phyloP scores from a whole-genome alignment of 2,113 vertebrate genomes.

The Shinisaurus crocodilurus region DNA sequence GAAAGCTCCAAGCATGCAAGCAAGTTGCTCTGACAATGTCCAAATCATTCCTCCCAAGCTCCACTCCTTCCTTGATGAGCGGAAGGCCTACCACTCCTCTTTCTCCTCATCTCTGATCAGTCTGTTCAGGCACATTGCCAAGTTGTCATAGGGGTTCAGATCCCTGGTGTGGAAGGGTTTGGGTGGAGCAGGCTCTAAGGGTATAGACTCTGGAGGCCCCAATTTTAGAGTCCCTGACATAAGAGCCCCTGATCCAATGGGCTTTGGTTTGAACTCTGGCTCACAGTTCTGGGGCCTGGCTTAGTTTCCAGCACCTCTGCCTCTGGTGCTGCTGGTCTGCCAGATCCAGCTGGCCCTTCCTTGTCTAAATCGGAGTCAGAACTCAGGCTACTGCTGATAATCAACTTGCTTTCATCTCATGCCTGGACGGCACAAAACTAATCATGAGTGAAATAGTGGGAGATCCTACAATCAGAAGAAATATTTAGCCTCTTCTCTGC shows the following conservation, averaged over 20 bases:
- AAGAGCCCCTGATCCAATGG: background rate
- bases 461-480: background rate
- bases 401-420: background rate
- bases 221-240: background rate
- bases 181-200: background rate
- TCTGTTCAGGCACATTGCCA: background rate
- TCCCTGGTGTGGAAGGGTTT: background rate
- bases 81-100: background rate
- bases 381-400: background rate
- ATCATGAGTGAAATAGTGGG: background rate
- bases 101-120: background rate
- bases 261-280: background rate
- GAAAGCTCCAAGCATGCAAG: background rate
- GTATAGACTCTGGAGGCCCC: background rate
- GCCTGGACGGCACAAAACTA: background rate
- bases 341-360: background rate
- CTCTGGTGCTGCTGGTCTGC: background rate
- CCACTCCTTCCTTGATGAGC: background rate
- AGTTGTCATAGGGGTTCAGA: background rate
- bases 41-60: background rate
- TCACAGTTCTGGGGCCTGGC: background rate
- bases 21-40: background rate
- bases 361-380: background rate
- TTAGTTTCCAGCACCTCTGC: background rate
- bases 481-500: background rate